Evolutionary conservation across 2,888 invertebrate species (phyloP), one percentile per base, ranked within the genome.

Genomic region (Luffia ferchaultella): DNA sequence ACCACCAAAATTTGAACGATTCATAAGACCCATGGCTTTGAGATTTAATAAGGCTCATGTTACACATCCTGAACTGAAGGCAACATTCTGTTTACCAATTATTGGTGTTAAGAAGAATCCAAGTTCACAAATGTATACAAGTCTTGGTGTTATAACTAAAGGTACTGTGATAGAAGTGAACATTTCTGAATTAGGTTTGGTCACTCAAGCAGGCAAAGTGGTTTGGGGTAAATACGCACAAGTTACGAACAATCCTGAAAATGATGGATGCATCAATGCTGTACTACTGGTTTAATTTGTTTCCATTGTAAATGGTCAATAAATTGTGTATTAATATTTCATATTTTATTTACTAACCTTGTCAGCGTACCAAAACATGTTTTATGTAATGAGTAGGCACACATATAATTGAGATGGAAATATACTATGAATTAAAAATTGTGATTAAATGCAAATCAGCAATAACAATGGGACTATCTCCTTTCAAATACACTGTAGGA

Each of bases 221-320:
- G 96, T 99, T 1, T 99, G 99, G 99, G 99, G 98, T 53, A 99
- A 99, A 86, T 99, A 97, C 72, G 99, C 99, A 0, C 99, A 98
- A 79, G 98, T 99, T 16, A 98, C 98, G 0, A 99, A 99, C 76
- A 96, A 98, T 82, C 99, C 99, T 0, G 99, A 99, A 76, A 99
- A 99, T 80, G 99, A 99, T 86, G 99, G 99, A 16, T 98, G 98
- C 68, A 97, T 99, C 53, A 99, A 99, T 86, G 98, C 98, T 68
- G 95, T 99, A 54, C 87, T 99, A 54, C 87, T 99, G 72, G 95
- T 99, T 57, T 98, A 89, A 89, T 48, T 42, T 42, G 19, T 2
- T 46, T 7, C 18, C 9, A 43, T 43, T 48, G 30, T 5, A 43
- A n/a, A 5, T 7, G 7, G 9, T 43, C 5, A 43, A 43, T 12